Base-by-base conservation (phyloP, 2,888 invertebrate species). In the Mayetiola destructor region DNA sequence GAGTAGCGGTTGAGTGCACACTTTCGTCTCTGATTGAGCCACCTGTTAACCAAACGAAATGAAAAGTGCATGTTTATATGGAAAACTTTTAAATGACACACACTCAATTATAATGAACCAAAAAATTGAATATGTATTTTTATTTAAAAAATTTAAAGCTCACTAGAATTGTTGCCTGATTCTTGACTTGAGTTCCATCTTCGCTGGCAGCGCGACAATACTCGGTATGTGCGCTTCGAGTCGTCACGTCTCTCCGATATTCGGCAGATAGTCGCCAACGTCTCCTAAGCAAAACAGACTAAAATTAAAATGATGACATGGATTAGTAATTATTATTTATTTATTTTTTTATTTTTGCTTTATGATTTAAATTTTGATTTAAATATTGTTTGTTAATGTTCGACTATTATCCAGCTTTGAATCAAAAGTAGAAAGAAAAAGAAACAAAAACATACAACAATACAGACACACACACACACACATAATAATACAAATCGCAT, bases 201-300 rank as follows among this genome's bases (percentile, higher is more conserved):
- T 69, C 70, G 59, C 64, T 67, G 72, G 73, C 77, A 70, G 64
- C 80, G 70, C 57, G 80, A 76, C 64, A 82, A 68, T 58, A 78
- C 74, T 60, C 79, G 77, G 70, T 81, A 82, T 36, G 80, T 76
- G 64, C 76, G 72, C 61, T 77, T 74, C 64, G 78, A 75, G 66
- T 65, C 21, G 64, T 59, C 18, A 39, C 52, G 64, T 61, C 2
- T 61, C 58, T 52, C 57, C 62, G 63, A 52, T 63, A 70, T 59
- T 59, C 68, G 73, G 64, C 75, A 75, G 67, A 77, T 78, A 58
- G 71, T 69, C 58, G 72, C 69, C 67, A 81, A 68, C 53, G 82
- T 80, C 67, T 77, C 78, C 82, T 82, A 75, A 61, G 76, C 73
- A 71, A 67, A 65, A 69, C 65, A 60, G 66, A 66, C 71, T 70